Percentiles rank a stretch among this genome's conserved stretches.
Conservation (phyloP, 2,888 invertebrate genomes). For the Sarcophaga carnaria region DNA sequence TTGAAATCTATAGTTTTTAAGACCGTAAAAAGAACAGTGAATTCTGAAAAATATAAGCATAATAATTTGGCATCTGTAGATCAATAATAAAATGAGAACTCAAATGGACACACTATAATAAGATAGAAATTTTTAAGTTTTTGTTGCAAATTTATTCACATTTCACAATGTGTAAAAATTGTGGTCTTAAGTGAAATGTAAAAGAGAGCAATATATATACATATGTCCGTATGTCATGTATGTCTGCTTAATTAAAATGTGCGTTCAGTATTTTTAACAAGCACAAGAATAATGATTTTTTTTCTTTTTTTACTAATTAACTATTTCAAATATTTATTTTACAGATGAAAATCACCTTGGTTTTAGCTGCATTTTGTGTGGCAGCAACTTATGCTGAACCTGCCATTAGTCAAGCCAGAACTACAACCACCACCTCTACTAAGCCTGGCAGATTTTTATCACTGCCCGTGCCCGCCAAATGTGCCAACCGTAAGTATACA, state of each 20-base stretch:
- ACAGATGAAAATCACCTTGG: slow-evolving; percentile 88
- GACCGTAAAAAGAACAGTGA: too few relatives aligned
- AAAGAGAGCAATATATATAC: background rate
- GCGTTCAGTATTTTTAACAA: too few relatives aligned
- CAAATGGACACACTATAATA: too few relatives aligned
- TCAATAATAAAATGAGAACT: too few relatives aligned
- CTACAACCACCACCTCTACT: slow-evolving; percentile 84
- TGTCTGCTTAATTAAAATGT: too few relatives aligned
- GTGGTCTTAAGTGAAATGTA: too few relatives aligned
- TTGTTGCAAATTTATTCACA: too few relatives aligned
- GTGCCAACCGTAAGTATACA: slow-evolving; percentile 89
- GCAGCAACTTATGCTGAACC: slow-evolving; percentile 85
- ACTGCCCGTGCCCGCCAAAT: slow-evolving; percentile 91
- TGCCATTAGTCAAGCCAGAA: slow-evolving; percentile 84
- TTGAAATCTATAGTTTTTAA: too few relatives aligned
- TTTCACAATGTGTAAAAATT: too few relatives aligned
- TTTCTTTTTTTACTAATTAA: slow-evolving; percentile 19
- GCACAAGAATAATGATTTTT: background rate
- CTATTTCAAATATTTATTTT: slow-evolving; percentile 71
- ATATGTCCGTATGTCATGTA: background rate
- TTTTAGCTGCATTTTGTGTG: slow-evolving; percentile 83
- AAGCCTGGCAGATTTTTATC: slow-evolving; percentile 93
- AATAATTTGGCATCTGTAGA: too few relatives aligned
- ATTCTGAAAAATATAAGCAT: too few relatives aligned
- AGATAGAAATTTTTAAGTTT: too few relatives aligned